Conservation (phyloP, 2,888 invertebrate species). For the Harpalus rubripes region DNA sequence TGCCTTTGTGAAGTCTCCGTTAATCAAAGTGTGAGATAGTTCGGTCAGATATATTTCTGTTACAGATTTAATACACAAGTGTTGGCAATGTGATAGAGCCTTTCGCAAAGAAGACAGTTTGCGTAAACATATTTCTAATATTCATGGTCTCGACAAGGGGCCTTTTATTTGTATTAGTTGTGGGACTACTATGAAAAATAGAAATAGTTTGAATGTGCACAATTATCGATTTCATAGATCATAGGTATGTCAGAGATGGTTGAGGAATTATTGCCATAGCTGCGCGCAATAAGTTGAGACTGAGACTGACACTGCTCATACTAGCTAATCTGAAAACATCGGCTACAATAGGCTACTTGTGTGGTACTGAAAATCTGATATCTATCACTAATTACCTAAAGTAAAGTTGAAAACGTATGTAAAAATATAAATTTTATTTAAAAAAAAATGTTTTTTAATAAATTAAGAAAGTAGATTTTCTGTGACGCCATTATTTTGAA, state of each 20-base stretch:
- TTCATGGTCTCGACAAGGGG: conserved; percentile 68
- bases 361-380: too few relatives aligned
- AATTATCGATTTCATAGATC: conserved; percentile 63
- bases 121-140: conserved; percentile 69
- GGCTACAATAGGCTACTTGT: too few relatives aligned
- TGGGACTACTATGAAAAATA: conserved; percentile 68
- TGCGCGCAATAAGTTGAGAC: not conserved
- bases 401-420: too few relatives aligned
- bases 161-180: conserved; percentile 68
- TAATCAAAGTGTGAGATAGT: conserved; percentile 14
- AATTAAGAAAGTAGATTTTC: too few relatives aligned
- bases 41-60: conserved; percentile 34
- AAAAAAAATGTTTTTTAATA: too few relatives aligned
- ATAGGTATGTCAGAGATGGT: conserved; percentile 51
- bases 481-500: too few relatives aligned
- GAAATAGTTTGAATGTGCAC: conserved; percentile 68
- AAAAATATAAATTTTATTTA: too few relatives aligned
- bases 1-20: conserved; percentile 24
- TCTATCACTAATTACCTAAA: too few relatives aligned
- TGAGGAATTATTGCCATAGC: not conserved
- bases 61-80: conserved; percentile 43
- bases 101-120: conserved; percentile 69
- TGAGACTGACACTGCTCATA: not conserved
- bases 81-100: conserved; percentile 68
- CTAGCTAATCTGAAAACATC: too few relatives aligned